A percentile compares a stretch with the other conserved stretches of the same genome.
Conservation (phyloP, 2,797 vertebrate genomes). For the Acrossocheilus wenchowensis region DNA sequence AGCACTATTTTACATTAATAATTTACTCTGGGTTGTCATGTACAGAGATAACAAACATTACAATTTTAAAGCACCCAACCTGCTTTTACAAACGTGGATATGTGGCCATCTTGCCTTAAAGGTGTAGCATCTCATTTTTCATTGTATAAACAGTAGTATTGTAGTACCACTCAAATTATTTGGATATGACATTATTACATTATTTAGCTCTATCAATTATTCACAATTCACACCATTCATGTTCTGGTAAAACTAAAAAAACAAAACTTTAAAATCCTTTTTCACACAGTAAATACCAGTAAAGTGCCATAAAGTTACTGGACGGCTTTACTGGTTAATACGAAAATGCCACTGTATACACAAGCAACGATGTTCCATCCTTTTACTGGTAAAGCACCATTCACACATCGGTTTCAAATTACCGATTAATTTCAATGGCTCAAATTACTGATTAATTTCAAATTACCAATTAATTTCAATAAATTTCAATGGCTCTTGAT, state of each 20-base stretch:
- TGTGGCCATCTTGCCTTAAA: background rate
- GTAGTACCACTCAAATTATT: background rate
- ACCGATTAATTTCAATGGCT: no score
- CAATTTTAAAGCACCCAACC: background rate
- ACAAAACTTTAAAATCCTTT: no score
- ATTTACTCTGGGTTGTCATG: background rate
- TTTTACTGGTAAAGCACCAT: no score
- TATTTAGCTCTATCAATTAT: background rate
- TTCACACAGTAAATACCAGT: no score
- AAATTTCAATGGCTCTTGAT: no score
- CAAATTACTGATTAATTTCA: no score
- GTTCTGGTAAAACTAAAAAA: background rate
- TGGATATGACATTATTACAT: background rate
- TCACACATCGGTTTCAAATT: no score
- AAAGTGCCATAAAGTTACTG: no score
- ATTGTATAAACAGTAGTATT: background rate
- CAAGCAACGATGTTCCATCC: no score
- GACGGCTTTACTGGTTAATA: no score
- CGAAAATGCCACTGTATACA: no score
- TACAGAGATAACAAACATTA: background rate
- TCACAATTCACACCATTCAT: background rate
- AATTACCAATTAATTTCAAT: no score
- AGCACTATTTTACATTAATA: background rate
- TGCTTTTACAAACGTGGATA: background rate
- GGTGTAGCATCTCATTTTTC: background rate